Percentiles rank a stretch among this genome's conserved stretches.
Evolutionary conservation across 2,888 invertebrate genomes (phyloP).

Genomic region (Microchrysa polita): DNA sequence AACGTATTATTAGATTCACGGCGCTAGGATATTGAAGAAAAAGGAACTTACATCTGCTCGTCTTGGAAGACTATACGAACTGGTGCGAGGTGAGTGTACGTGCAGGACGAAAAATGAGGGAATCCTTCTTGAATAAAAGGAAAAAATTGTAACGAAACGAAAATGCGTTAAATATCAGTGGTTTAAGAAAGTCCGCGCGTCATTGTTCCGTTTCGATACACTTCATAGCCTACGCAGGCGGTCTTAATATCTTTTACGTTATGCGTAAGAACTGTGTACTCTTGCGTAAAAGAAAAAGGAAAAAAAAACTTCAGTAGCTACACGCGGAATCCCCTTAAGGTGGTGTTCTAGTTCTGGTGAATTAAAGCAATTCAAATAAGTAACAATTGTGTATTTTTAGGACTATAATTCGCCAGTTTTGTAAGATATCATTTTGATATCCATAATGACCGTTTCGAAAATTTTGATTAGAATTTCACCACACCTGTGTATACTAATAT

Average conservation of each 20-base stretch:
- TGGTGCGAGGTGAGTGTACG: not conserved
- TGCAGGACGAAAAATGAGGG: slow-evolving; percentile 8
- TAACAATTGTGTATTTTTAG: too few relatives aligned
- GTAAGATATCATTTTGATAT: too few relatives aligned
- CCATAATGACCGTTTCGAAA: too few relatives aligned
- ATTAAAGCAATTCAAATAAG: too few relatives aligned
- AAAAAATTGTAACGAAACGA: slow-evolving; percentile 27
- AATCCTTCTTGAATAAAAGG: slow-evolving; percentile 1
- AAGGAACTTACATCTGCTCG: slow-evolving; percentile 19
- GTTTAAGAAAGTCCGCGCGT: slow-evolving; percentile 11
- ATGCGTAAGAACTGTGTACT: not conserved
- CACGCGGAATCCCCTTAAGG: slow-evolving; percentile 16
- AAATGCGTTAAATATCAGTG: slow-evolving; percentile 21
- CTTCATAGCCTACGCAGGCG: slow-evolving; percentile 25
- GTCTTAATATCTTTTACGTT: not conserved
- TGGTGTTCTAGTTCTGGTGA: not conserved
- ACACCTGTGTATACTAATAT: too few relatives aligned
- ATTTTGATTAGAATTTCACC: too few relatives aligned
- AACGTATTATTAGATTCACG: slow-evolving; percentile 9
- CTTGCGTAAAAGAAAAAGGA: not conserved
- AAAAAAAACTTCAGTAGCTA: slow-evolving; percentile 24
- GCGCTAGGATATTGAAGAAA: not conserved
- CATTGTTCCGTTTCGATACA: slow-evolving; percentile 33
- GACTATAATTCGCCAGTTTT: too few relatives aligned
- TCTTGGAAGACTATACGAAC: not conserved